These are phyloP conservation scores for Aphrocallistes beatrix DNA, from an alignment of 37 sponge, comb jelly and placozoan genomes.

Conservation along the genomic window DNA sequence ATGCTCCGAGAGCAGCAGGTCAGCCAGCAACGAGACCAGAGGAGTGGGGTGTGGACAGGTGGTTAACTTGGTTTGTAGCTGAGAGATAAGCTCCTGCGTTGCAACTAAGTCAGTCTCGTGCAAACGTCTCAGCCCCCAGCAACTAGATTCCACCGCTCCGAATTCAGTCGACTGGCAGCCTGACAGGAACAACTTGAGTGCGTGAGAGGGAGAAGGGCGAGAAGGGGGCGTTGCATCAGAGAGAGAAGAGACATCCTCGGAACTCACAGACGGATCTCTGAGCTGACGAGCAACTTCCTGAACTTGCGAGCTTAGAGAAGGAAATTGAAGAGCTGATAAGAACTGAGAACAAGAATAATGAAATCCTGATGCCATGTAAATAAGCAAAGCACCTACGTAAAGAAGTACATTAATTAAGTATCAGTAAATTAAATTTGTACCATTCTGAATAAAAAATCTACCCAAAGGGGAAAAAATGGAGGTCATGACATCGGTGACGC, in stretches of 20 bases:
- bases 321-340: neutral
- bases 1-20: neutral
- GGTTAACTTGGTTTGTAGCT: neutral
- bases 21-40: neutral
- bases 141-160: neutral
- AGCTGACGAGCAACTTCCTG: neutral
- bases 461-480: too few species aligned
- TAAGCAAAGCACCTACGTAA: too few species aligned
- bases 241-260: neutral
- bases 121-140: constrained; percentile 3
- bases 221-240: too few species aligned
- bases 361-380: constrained; percentile 9
- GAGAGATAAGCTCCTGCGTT: neutral
- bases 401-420: too few species aligned
- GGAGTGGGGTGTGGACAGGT: neutral
- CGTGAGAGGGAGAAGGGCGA: neutral
- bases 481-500: too few species aligned
- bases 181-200: neutral
- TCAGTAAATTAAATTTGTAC: too few species aligned
- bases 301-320: neutral
- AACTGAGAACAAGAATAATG: constrained; percentile 13
- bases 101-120: neutral
- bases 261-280: neutral
- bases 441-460: too few species aligned
- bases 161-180: neutral